A percentile compares a stretch with the other conserved stretches of the same genome.
Evolutionary conservation across 2,888 invertebrate genomes (phyloP).

Genomic region (Julus scanicus): DNA sequence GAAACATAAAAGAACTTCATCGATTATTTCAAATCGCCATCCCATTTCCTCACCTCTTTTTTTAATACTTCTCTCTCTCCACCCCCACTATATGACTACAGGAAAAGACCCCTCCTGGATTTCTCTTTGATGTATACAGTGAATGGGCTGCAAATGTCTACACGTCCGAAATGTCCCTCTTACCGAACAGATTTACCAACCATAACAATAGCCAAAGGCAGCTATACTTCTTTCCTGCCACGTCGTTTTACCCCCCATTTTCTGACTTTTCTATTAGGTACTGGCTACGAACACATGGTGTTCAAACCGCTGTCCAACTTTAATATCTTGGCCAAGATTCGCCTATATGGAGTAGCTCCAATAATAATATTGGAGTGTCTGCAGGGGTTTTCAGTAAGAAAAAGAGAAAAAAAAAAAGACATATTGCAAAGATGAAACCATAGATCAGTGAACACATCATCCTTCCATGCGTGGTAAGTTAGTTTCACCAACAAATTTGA

Average conservation of each 20-base stretch:
- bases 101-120: conserved; percentile 1
- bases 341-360: neutral
- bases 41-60: conserved; percentile 31
- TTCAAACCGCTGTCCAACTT: conserved; percentile 31
- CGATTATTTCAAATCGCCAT: conserved; percentile 42
- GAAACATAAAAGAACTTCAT: conserved; percentile 39
- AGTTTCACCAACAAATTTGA: too few species aligned
- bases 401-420: neutral
- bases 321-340: neutral
- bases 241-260: conserved; percentile 8
- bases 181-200: conserved; percentile 42
- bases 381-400: conserved; percentile 1
- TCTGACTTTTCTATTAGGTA: conserved; percentile 30
- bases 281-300: conserved; percentile 30
- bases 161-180: conserved; percentile 39
- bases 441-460: neutral
- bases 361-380: neutral
- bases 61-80: neutral
- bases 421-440: neutral
- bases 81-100: neutral
- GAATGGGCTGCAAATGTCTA: conserved; percentile 38
- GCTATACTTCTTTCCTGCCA: conserved; percentile 36
- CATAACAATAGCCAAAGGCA: conserved; percentile 27
- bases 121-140: neutral
- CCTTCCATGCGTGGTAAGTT: neutral